Conservation (phyloP, 2,797 vertebrate species). For the Agapornis canus region DNA sequence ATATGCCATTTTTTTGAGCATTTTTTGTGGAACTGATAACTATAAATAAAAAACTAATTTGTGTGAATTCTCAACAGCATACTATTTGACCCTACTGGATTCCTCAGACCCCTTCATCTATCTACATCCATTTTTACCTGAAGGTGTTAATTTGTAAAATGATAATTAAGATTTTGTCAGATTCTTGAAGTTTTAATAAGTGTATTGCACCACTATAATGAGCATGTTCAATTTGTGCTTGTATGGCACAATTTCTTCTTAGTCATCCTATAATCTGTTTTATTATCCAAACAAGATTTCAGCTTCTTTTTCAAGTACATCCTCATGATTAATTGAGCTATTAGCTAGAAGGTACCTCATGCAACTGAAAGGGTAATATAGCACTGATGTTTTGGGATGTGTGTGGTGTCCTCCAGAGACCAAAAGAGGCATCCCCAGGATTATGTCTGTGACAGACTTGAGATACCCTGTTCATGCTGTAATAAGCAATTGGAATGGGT, state of each 20-base stretch:
- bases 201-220: conserved; percentile 17
- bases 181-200: conserved; percentile 15
- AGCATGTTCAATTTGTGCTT: conserved; percentile 30
- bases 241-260: conserved; percentile 60
- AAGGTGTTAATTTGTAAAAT: conserved; percentile 40
- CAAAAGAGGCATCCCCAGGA: conserved; percentile 46
- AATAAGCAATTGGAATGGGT: conserved; percentile 27
- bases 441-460: conserved; percentile 1
- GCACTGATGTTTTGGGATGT: conserved; percentile 42
- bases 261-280: conserved; percentile 71
- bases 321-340: conserved; percentile 76
- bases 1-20: neutral
- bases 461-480: conserved; percentile 5
- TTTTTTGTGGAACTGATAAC: neutral
- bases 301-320: conserved; percentile 76
- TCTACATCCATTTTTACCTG: neutral
- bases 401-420: conserved; percentile 39
- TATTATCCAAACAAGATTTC: conserved; percentile 78
- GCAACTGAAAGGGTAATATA: conserved; percentile 50
- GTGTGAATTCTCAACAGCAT: neutral
- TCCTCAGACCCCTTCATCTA: neutral
- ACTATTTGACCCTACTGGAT: neutral
- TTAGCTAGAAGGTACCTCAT: conserved; percentile 71
- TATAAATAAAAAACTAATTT: neutral
- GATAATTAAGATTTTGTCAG: conserved; percentile 36